phyloP scores from a whole-genome alignment of 2,797 vertebrate species.

The Coccyzus lansbergi region DNA sequence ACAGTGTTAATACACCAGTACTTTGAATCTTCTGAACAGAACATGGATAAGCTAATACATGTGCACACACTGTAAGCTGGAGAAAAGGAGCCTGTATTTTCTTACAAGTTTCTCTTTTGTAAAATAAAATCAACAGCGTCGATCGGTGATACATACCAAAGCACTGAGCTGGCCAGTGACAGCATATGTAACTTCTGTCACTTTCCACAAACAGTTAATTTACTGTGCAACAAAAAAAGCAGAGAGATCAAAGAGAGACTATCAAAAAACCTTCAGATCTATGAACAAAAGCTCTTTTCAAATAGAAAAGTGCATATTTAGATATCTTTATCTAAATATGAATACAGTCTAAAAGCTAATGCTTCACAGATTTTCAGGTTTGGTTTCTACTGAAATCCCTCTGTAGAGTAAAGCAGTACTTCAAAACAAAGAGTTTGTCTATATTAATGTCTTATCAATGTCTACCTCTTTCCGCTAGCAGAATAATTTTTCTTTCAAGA shows the following conservation, averaged over 20 bases:
- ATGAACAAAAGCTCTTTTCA: not conserved
- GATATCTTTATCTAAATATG: not conserved
- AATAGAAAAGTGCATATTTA: not conserved
- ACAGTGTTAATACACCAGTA: not conserved
- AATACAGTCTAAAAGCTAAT: not conserved
- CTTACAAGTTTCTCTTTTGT: not conserved
- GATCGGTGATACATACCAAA: not conserved
- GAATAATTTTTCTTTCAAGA: not conserved
- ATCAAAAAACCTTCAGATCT: not conserved
- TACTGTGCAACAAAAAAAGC: not conserved
- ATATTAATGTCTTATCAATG: not conserved
- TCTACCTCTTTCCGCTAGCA: not conserved
- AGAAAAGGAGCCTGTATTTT: not conserved
- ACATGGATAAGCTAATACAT: not conserved
- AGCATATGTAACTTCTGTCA: not conserved
- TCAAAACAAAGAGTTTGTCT: not conserved
- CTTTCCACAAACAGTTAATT: constrained; percentile 24
- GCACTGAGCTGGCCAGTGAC: not conserved
- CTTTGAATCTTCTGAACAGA: not conserved
- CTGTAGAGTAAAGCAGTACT: not conserved
- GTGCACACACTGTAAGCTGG: not conserved
- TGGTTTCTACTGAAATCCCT: not conserved
- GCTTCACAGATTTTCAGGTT: not conserved
- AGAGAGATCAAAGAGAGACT: not conserved
- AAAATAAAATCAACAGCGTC: not conserved